Evolutionary conservation across 2,888 invertebrate species (phyloP), one percentile per base, ranked within the genome.

Genomic region (Eupithecia insigniata): DNA sequence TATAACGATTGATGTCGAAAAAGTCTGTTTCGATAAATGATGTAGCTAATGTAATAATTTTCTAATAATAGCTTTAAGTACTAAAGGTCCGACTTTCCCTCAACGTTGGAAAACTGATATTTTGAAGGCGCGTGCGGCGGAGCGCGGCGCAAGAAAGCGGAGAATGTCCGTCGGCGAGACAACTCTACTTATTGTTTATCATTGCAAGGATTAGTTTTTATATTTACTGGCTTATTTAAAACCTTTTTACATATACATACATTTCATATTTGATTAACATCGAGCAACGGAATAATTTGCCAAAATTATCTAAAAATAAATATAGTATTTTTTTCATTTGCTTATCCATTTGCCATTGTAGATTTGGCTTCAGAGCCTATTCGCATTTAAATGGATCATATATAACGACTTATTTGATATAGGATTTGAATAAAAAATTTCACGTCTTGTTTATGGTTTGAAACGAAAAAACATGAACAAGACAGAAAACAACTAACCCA

Each of bases 81-180:
- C 22, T 26, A 64, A 69, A 72, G 72, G 70, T 69, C 16, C 43
- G 30, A 73, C 76, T 78, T 78, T 78, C 78, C 70, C 73, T 61
- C 12, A 26, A 26, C 62, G 60, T n/a, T 78, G 73, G 78, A 78
- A 76, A 78, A 76, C 76, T 72, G 76, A 76, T 76, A 72, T 76
- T 78, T 76, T 73, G 72, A 67, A 61, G 70, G 58, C 74, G 74
- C 46, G 43, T 22, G 74, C 74, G 73, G 68, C 73, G 69, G 72
- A 75, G 73, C 76, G 77, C 30, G 26, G 43, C 69, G 65, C 30
- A 67, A 32, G 74, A 76, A 78, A 78, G 74, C 66, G 18, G 55
- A 43, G n/a, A 65, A 39, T 39, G 67, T 18, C 67, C 70, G 28
- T 51, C 32, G 62, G 71, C 71, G 61, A 43, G 58, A 34, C 62